Base-by-base conservation (phyloP, 2,797 vertebrate species). In the Cynopterus sphinx region DNA sequence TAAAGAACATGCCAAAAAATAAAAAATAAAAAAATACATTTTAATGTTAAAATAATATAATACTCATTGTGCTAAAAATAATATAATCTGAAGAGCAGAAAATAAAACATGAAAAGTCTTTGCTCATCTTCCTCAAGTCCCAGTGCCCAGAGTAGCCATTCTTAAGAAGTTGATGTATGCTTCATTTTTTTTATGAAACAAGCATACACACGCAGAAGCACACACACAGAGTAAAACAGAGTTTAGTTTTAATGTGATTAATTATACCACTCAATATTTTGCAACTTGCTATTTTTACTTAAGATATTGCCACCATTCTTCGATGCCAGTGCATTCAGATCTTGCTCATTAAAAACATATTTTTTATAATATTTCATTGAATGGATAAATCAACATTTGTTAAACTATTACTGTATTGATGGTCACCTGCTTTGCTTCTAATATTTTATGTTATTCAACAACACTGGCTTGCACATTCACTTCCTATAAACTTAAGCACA, bases 161-260 rank as follows among this genome's bases (percentile, higher is more conserved):
- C 53, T 59, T 88, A 49, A 83, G 41, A 82, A 16, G 11, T 3
- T 31, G 13, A 74, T 39, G 39, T n/a, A 57, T 46, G 3, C 13
- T 26, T 36, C 5, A 10, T 24, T 59, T 43, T 61, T 75, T 68
- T 26, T 51, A 28, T 71, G 43, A 67, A 87, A 67, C 26, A 75
- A 2, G 51, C 15, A 24, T 3, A 17, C 1, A 16, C 4, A 49
- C 6, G 82, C 49, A 16, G 13, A 75, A 2, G 49, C 9, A 17
- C 4, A 22, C 2, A 16, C 4, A n/a, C 4, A 87, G 22, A 43
- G 24, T 19, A 33, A 49, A 57, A 73, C 17, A 53, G 61, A 33
- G 4, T 63, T 77, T 87, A 71, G 51, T 71, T 57, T 93, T 68
- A 70, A 15, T 70, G 26, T 75, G n/a, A 83, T 75, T 68, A 46